phyloP scores from a whole-genome alignment of 2,797 vertebrate species.

The Pseudochaenichthys georgianus region DNA sequence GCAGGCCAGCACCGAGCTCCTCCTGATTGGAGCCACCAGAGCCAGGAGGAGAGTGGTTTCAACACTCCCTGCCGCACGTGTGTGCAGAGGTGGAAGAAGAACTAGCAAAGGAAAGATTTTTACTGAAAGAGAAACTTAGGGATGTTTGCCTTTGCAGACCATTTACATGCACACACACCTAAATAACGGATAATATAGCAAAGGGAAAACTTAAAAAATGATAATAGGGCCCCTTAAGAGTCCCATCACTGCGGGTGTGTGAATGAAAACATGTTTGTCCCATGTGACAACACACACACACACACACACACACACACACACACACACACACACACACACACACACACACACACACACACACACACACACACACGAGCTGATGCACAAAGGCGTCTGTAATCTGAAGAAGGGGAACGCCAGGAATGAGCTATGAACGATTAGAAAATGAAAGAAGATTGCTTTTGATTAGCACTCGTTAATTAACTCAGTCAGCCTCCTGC shows the following conservation, averaged over 20 bases:
- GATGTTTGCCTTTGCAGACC: too few species aligned
- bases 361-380: constrained; percentile 17
- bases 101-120: too few species aligned
- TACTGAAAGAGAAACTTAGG: too few species aligned
- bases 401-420: constrained; percentile 47
- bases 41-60: constrained; percentile 29
- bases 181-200: too few species aligned
- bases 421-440: constrained; percentile 73
- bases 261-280: constrained; percentile 36
- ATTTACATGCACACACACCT: too few species aligned
- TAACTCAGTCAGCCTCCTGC: constrained; percentile 62
- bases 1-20: background rate
- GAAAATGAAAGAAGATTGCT: constrained; percentile 79
- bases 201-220: too few species aligned
- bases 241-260: background rate
- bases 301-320: too few species aligned
- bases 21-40: constrained; percentile 41
- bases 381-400: constrained; percentile 53
- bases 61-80: constrained; percentile 16
- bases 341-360: too few species aligned
- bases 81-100: background rate
- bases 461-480: constrained; percentile 82
- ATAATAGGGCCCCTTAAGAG: too few species aligned
- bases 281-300: constrained; percentile 41
- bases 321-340: too few species aligned